These are phyloP conservation scores for Scaptodrosophila latifasciaeformis DNA, from an alignment of 2,888 invertebrate species.

Conservation along the genomic window DNA sequence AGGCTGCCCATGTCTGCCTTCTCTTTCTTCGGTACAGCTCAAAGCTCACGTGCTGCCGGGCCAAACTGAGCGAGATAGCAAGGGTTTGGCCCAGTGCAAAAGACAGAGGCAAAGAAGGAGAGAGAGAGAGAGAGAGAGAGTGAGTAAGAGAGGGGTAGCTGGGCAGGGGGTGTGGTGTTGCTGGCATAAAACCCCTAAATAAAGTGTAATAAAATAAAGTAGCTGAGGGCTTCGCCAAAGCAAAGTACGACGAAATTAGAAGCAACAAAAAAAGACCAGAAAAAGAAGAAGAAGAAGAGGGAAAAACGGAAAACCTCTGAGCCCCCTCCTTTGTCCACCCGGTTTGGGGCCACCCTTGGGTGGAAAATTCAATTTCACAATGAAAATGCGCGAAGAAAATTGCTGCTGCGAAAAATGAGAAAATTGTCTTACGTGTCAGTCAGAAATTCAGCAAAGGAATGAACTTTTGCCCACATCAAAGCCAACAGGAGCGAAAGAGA, in stretches of 20 bases:
- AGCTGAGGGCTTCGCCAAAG: constrained; percentile 41
- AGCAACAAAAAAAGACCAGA: no score
- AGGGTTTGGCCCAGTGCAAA: no score
- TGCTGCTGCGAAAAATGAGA: constrained; percentile 63
- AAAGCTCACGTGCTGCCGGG: background rate
- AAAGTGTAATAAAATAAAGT: constrained; percentile 73
- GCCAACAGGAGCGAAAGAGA: constrained; percentile 16
- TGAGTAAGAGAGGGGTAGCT: background rate
- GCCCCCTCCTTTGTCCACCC: constrained; percentile 20
- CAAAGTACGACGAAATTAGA: constrained; percentile 49
- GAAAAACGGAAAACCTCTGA: background rate
- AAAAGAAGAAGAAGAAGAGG: no score
- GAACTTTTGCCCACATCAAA: background rate
- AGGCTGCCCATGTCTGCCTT: constrained; percentile 53
- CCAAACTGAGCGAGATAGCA: no score
- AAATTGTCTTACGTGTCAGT: constrained; percentile 64
- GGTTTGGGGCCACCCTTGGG: no score
- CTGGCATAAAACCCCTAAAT: constrained; percentile 37
- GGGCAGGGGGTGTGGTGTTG: background rate
- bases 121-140: no score
- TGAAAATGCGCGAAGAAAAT: constrained; percentile 56
- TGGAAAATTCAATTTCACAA: constrained; percentile 73
- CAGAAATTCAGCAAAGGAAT: background rate
- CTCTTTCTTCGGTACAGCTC: constrained; percentile 38
- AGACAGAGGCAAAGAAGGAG: background rate